A percentile compares a stretch with the other conserved stretches of the same genome.
Evolutionary conservation across 2,113 vertebrate genomes (phyloP).

Genomic region (Silurus asotus): DNA sequence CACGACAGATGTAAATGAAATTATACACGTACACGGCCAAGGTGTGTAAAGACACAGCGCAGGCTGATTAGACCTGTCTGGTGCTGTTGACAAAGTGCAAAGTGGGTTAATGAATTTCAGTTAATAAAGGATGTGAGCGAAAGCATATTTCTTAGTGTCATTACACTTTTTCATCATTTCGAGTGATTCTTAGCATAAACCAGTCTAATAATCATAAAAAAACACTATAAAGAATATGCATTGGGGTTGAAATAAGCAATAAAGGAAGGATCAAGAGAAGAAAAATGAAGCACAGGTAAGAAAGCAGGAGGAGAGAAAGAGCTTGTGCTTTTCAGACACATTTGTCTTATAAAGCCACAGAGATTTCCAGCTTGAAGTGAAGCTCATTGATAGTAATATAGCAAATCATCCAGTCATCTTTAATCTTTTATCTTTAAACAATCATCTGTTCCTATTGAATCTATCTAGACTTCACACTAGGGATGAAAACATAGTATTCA

Average conservation of each 20-base stretch:
- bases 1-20: constrained; percentile 41
- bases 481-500: too few relatives aligned
- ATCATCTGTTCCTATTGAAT: too few relatives aligned
- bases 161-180: constrained; percentile 13
- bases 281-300: background rate
- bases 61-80: constrained; percentile 52
- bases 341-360: constrained; percentile 14
- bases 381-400: background rate
- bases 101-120: constrained; percentile 54
- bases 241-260: too few relatives aligned
- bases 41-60: constrained; percentile 34
- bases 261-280: background rate
- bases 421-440: background rate
- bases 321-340: background rate
- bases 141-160: constrained; percentile 25
- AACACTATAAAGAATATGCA: background rate
- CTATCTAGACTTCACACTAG: too few relatives aligned
- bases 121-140: constrained; percentile 49
- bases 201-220: background rate
- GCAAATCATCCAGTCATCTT: background rate
- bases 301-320: background rate
- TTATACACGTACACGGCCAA: background rate
- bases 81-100: constrained; percentile 46
- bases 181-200: background rate
- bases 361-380: background rate